Base-by-base conservation (phyloP, 2,888 invertebrate species). In the Encarsia formosa region DNA sequence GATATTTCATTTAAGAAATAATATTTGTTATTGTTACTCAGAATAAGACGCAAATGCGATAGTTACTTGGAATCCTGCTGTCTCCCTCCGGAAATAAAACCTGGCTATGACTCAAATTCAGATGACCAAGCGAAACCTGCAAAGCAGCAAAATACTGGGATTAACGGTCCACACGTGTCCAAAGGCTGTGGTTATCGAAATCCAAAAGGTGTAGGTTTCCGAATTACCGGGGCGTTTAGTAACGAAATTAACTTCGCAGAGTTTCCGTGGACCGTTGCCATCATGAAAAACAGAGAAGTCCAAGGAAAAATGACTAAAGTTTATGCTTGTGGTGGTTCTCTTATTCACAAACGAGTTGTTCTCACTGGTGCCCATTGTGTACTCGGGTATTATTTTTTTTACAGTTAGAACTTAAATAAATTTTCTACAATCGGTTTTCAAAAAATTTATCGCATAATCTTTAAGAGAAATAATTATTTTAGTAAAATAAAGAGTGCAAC, bases 31-130 rank as follows among this genome's bases (percentile, higher is more conserved):
- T n/a, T n/a, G n/a, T n/a, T n/a, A 20, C 44, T 24, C n/a, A 54
- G 49, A 8, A 4, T 2, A 2, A 54, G 54, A 22, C 40, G 38
- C 2, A 1, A 20, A 26, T 55, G 55, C 15, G 39, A 49, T 1
- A 52, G 52, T 11, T 56, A 49, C 46, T 39, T 56, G 19, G 18
- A 20, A 2, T 49, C 49, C 5, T 56, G 56, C 31, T 56, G 56
- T 31, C 34, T 49, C 5, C 44, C 49, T 16, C 45, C 48, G 1
- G 55, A 55, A n/a, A 20, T 50, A 2, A 1, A 35, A 5, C 15
- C 54, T 8, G 38, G 23, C 9, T 15, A 16, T 18, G 42, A 48
- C n/a, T n/a, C n/a, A n/a, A n/a, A n/a, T n/a, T n/a, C n/a, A n/a
- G n/a, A n/a, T n/a, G n/a, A 13, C 13, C 15, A 9, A 11, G 5